Percentiles rank a stretch among this genome's conserved stretches.
Evolutionary conservation across 2,113 vertebrate species (phyloP).

Genomic region (Lepisosteus oculatus): DNA sequence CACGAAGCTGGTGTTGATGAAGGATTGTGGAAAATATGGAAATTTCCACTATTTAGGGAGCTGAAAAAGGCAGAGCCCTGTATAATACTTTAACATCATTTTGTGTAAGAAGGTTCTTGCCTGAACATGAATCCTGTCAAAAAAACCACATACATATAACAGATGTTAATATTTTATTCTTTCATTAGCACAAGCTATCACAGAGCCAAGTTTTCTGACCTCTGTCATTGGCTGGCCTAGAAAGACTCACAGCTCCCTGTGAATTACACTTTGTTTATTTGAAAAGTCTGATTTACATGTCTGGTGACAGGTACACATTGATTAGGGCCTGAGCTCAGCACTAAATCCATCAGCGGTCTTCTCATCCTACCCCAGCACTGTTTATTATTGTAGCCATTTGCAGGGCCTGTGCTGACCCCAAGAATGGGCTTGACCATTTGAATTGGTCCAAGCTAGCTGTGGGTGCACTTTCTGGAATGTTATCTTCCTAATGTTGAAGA

Average conservation of each 20-base stretch:
- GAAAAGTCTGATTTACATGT: constrained; percentile 14
- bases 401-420: neutral
- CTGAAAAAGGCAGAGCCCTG: no score
- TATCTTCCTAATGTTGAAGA: neutral
- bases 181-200: neutral
- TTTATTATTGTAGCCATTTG: constrained; percentile 18
- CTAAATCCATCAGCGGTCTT: constrained; percentile 20
- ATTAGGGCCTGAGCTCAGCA: constrained; percentile 11
- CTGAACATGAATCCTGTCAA: no score
- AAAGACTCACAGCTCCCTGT: neutral
- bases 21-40: no score
- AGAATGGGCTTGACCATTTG: neutral
- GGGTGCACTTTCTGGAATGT: neutral
- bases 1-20: no score
- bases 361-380: constrained; percentile 4
- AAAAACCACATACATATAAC: no score
- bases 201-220: constrained; percentile 26
- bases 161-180: neutral
- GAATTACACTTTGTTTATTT: constrained; percentile 23
- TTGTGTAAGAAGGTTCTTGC: no score
- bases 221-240: constrained; percentile 5
- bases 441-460: neutral
- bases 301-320: constrained; percentile 12
- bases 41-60: no score
- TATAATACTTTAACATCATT: no score